Conservation (phyloP, 1,140 invertebrate genomes). For the Drosophila tani region DNA sequence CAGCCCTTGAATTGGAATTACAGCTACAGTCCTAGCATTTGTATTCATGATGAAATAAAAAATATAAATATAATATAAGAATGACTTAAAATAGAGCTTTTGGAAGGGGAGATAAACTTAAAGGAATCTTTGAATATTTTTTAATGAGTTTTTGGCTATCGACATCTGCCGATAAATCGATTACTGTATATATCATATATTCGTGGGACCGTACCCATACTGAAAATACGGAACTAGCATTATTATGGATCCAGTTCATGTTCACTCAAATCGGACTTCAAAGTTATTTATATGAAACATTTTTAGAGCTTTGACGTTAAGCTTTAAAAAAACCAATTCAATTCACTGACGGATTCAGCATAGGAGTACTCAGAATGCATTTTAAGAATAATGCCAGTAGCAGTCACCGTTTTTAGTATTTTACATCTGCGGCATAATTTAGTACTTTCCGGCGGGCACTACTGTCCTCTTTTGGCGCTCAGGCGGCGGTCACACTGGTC, state of each 20-base stretch:
- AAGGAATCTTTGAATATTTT: neutral
- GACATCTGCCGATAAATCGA: neutral
- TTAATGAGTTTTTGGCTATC: neutral
- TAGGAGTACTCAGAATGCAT: neutral
- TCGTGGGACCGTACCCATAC: neutral
- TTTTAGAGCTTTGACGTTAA: neutral
- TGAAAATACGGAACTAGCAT: neutral
- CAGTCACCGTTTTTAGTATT: neutral
- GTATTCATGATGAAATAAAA: no score
- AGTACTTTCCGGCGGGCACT: neutral
- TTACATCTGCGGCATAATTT: neutral
- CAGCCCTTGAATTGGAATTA: no score
- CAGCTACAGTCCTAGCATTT: no score
- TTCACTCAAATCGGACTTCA: neutral
- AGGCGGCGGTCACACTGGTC: slow-evolving; percentile 25
- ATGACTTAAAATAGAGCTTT: no score
- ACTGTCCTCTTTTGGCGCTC: slow-evolving; percentile 2
- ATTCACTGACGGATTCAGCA: no score
- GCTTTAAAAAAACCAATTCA: neutral
- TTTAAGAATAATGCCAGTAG: neutral
- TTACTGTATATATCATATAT: neutral
- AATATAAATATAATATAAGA: no score
- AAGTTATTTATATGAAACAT: neutral
- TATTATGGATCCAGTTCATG: neutral
- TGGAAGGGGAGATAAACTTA: no score